Base-by-base conservation (phyloP, 2,888 invertebrate genomes). In the Aphidoletes aphidimyza region DNA sequence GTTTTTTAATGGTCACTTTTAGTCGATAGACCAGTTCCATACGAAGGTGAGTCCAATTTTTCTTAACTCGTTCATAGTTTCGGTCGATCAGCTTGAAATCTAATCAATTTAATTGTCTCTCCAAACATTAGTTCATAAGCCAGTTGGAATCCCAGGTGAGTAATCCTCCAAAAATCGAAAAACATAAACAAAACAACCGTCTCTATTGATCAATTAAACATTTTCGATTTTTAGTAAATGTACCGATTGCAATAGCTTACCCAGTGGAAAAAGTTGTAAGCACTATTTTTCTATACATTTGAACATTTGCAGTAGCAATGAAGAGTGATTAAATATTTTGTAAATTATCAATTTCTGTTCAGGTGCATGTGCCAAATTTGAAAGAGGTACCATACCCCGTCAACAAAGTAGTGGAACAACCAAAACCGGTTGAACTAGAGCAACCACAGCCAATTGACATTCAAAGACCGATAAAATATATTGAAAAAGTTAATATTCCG, bases 371-470 rank as follows among this genome's bases (percentile, higher is more conserved):
- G 37, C 81, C 81, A 36, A 81, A 37, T 22, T n/a, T 37, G 22
- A 81, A 81, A 81, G 81, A 81, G 81, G 93, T 94, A 81, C 94
- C 93, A 78, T 93, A 93, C 88, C 94, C 94, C 84, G 94, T 94
- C 0, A 93, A 94, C 89, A 92, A 94, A 81, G 92, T 90, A 83
- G 91, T 93, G 47, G 93, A 94, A 83, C 92, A 93, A 87, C 95
- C 93, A 69, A 92, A 94, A 6, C 94, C 94, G 9, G 94, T 94
- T 22, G 94, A 94, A 86, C 95, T 95, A 1, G 95, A 95, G 86
- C 95, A 95, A 88, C 93, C 93, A 86, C 93, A 94, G 47, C 93
- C 94, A 0, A 92, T 93, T 87, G 92, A 91, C 14, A 91, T 93
- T 0, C 93, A 94, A 87, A 94, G 93, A 88, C 92, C 92, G 85